Evolutionary conservation across 2,888 invertebrate species (phyloP), one percentile per base, ranked within the genome.

Genomic region (Coelopa pilipes): DNA sequence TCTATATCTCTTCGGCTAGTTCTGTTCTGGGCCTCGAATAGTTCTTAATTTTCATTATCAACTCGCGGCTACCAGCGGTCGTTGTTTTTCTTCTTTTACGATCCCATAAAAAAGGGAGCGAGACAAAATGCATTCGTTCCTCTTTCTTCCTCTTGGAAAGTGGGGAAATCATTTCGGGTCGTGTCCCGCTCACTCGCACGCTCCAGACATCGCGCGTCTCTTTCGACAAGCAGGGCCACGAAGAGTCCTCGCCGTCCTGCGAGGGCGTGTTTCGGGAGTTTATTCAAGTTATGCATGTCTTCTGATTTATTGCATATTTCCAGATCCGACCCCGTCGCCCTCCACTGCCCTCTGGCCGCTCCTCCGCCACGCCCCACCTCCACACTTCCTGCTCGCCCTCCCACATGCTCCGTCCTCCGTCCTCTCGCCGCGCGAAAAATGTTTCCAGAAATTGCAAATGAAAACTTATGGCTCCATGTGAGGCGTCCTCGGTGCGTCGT

Each of bases 381-480:
- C 7, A 2, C 4, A 34, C 34, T 34, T 34, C 34, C 34, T 34
- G 34, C 34, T 34, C 34, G 34, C 7, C 34, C 34, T 34, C 34
- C 7, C 34, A 34, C 34, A 34, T 34, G 34, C 7, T 34, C 34
- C 34, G 2, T 2, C 34, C 34, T 7, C 7, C 34, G 7, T 34
- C 7, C 34, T 34, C 34, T 7, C 2, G 4, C 7, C 34, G 34
- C 34, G n/a, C n/a, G n/a, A 34, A 34, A 34, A 34, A 53, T 50
- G 17, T 50, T 67, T 46, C 45, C 17, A 34, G 57, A 69, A 69
- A 69, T 69, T 69, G 34, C 57, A 79, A 79, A 79, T 79, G 79
- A 79, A 78, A 79, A 79, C 76, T 79, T 79, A 79, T 79, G 79
- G 77, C 77, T 78, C 46, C 55, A 34, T 13, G 34, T 60, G 24